Evolutionary conservation across 1,140 invertebrate genomes (phyloP), one percentile per base, ranked within the genome.

Genomic region (Euschistus heros): DNA sequence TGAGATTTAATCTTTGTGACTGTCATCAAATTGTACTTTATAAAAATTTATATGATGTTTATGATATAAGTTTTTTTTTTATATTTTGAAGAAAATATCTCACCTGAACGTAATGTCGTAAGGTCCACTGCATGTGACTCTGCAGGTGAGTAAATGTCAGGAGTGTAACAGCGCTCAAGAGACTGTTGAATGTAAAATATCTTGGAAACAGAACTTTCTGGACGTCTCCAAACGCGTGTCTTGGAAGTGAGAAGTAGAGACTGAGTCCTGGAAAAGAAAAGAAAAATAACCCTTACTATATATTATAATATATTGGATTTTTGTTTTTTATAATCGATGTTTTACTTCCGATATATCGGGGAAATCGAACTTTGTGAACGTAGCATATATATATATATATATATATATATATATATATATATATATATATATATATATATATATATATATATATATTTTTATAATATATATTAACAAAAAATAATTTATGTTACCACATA

Each of bases 191-290:
- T 6, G 86, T 80, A 75, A 91, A 92, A 74, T 91, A 92, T 70
- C 86, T 84, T 5, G 89, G 89, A 74, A 92, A 92, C n/a, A 92
- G 75, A 17, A 90, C 83, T 66, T 86, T 84, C 73, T 92, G 90
- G 6, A 92, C 87, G 68, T 85, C 82, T 0, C 88, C 88, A 74
- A 92, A 92, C 44, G 83, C 84, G 71, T 91, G 89, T 18, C 90
- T 80, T 0, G 88, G 87, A 57, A 92, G 76, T 2, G 84, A 81
- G 75, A 92, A 91, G 74, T 90, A 92, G 22, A 92, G 76, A 52
- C 89, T 86, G 37, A 92, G 77, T 69, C 89, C 89, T 90, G 77
- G 0, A 74, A 74, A 67, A 67, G 72, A 66, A 66, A 64, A 47
- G n/a, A 67, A 64, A n/a, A 26, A 27, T n/a, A 17, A 26, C 20